Base-by-base conservation (phyloP, 1,140 invertebrate species). In the Penaeus indicus region DNA sequence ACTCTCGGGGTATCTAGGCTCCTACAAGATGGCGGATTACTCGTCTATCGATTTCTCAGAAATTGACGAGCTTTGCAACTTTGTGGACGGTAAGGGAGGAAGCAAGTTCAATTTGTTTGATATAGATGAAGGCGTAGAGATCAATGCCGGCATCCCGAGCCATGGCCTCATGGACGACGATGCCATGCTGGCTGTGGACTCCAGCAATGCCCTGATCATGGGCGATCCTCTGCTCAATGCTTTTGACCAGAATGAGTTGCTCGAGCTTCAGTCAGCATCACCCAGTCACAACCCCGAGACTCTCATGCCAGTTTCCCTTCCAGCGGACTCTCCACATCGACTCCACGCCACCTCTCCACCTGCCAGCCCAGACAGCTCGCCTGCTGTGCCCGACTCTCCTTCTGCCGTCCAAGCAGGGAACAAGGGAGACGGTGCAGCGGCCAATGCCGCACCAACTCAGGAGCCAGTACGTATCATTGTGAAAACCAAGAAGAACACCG, bases 241-340 rank as follows among this genome's bases (percentile, higher is more conserved):
- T 27, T 77, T 64, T 77, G 81, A 84, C 42, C 79, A 83, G 72
- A 84, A 84, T 84, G 86, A 83, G 18, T 64, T 84, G 80, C 25
- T 62, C n/a, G 32, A 25, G 67, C 81, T 78, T 72, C 86, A 83
- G 86, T 78, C 86, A 47, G 81, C 86, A 60, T 13, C 19, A 25
- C 69, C 38, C 21, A 77, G 38, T 42, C 32, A 42, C 69, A 79
- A 63, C 84, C 81, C 86, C 27, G 81, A 88, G 81, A 88, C 86
- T 88, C 86, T 88, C 86, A 88, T 88, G 27, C 81, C 67, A 88
- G 86, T 88, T 88, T 88, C 86, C 86, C 86, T 88, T 88, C 67
- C 86, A 88, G 86, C 86, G 54, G 86, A 69, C 86, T 47, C 81
- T 32, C 27, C 86, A 77, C 19, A 79, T 47, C 67, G 21, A 54